phyloP scores from a whole-genome alignment of 1,140 invertebrate species.

The Pinna nobilis region DNA sequence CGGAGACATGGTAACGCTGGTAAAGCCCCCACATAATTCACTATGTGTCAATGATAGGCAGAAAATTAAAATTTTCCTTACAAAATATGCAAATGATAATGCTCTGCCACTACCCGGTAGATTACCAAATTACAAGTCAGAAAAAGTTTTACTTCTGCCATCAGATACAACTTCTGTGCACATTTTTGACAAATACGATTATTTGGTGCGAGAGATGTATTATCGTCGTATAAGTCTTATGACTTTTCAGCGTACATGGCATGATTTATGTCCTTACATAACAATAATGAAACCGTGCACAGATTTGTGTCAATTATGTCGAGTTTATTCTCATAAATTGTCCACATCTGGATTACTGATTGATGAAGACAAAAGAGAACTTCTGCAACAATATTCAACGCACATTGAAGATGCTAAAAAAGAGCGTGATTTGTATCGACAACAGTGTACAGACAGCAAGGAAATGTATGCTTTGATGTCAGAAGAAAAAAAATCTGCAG shows the following conservation, averaged over 20 bases:
- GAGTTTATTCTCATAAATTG: conserved; percentile 41
- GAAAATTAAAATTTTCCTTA: conserved; percentile 38
- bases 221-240: neutral
- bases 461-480: neutral
- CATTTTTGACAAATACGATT: neutral
- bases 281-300: conserved; percentile 43
- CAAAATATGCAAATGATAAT: conserved; percentile 44
- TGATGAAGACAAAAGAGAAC: conserved; percentile 33
- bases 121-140: conserved; percentile 46
- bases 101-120: conserved; percentile 47
- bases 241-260: conserved; percentile 22
- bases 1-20: conserved; percentile 27
- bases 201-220: neutral
- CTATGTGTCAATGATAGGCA: conserved; percentile 35
- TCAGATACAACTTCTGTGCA: neutral
- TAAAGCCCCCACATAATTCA: conserved; percentile 6
- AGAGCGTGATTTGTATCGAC: conserved; percentile 40
- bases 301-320: conserved; percentile 51
- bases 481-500: neutral
- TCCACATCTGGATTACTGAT: conserved; percentile 24
- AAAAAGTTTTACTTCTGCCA: conserved; percentile 43
- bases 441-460: conserved; percentile 16
- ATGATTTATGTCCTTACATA: conserved; percentile 28
- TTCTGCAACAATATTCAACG: conserved; percentile 18
- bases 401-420: conserved; percentile 36